Percentiles rank a stretch among this genome's conserved stretches.
phyloP scores from a whole-genome alignment of 2,888 invertebrate genomes.

The Allygus modestus region DNA sequence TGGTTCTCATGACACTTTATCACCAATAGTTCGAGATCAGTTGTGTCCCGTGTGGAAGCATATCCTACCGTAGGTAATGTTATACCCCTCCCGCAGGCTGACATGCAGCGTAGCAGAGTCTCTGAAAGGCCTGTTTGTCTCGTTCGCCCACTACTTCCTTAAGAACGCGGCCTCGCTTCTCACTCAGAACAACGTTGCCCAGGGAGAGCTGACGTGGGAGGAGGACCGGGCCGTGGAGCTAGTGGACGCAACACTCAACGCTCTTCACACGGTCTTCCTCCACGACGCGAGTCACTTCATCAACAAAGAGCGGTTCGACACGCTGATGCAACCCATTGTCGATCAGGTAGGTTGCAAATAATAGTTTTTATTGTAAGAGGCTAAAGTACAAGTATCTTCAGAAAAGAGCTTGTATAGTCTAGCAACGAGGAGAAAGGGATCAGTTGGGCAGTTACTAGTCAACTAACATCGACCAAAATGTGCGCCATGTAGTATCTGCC shows the following conservation, averaged over 20 bases:
- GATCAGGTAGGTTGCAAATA: slow-evolving; percentile 85
- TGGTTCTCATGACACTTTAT: no score
- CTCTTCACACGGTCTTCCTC: slow-evolving; percentile 86
- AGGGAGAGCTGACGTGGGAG: slow-evolving; percentile 73
- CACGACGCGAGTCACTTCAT: slow-evolving; percentile 91
- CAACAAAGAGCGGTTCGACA: slow-evolving; percentile 90
- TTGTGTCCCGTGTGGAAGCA: no score
- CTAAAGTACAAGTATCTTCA: no score
- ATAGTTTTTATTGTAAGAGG: no score
- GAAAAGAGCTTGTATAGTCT: no score
- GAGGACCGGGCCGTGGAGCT: slow-evolving; percentile 80
- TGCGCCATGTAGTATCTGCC: no score
- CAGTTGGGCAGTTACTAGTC: no score
- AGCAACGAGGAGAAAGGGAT: no score
- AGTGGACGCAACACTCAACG: slow-evolving; percentile 85
- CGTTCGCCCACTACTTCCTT: slow-evolving; percentile 93
- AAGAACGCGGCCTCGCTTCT: slow-evolving; percentile 88
- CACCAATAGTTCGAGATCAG: no score
- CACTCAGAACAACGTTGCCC: slow-evolving; percentile 81
- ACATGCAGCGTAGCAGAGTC: slow-evolving; percentile 88
- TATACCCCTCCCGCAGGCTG: slow-evolving; percentile 76
- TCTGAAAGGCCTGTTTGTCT: slow-evolving; percentile 90
- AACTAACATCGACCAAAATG: no score
- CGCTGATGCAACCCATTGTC: slow-evolving; percentile 90
- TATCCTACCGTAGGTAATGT: no score